These are phyloP conservation scores for Yasuhikotakia modesta DNA, from an alignment of 2,797 vertebrate species.

Conservation along the genomic window DNA sequence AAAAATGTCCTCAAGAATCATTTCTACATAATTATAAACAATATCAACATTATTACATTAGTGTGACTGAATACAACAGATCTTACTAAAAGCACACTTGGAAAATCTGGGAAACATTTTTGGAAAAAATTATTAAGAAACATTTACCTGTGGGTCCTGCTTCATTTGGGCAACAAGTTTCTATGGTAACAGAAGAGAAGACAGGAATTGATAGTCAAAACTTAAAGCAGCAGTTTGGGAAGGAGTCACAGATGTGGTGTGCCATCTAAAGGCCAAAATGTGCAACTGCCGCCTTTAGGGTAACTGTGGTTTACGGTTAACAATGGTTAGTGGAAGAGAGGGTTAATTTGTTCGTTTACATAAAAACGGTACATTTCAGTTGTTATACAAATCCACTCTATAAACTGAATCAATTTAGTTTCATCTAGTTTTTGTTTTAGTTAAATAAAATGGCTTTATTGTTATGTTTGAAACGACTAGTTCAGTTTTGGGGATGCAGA, in stretches of 20 bases:
- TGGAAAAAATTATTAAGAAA: not conserved
- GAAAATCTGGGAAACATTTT: not conserved
- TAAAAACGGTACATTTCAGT: not conserved
- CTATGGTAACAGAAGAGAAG: slow-evolving; percentile 70
- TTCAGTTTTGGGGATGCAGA: not conserved
- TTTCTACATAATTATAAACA: not conserved
- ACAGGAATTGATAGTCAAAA: slow-evolving; percentile 27
- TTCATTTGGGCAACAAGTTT: slow-evolving; percentile 99
- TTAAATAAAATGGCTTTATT: too few relatives aligned
- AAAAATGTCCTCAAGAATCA: not conserved
- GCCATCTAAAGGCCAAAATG: slow-evolving; percentile 60
- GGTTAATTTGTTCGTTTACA: not conserved
- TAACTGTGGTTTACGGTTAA: not conserved
- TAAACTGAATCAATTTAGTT: not conserved
- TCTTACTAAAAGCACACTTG: not conserved
- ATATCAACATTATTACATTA: not conserved
- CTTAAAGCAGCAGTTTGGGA: slow-evolving; percentile 16
- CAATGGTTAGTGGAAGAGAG: not conserved
- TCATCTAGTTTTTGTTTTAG: not conserved
- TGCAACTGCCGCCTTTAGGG: slow-evolving; percentile 50
- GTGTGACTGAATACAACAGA: not conserved
- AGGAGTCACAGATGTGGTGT: slow-evolving; percentile 37
- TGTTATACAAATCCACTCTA: not conserved
- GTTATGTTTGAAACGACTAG: slow-evolving; percentile 1
- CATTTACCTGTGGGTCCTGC: slow-evolving; percentile 96